phyloP scores from a whole-genome alignment of 2,888 invertebrate genomes.

The Cheilosia impressa region DNA sequence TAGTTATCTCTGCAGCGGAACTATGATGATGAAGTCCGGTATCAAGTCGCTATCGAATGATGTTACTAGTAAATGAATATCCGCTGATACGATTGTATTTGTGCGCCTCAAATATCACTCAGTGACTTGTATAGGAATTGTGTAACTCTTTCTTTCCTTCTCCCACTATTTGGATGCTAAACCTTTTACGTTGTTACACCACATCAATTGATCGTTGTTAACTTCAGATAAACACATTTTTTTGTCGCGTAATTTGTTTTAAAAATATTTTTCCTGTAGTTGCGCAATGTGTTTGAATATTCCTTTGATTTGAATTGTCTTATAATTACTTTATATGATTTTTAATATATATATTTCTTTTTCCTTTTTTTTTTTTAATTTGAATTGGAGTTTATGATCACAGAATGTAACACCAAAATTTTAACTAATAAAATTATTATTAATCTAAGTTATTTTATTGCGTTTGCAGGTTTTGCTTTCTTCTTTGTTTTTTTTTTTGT shows the following conservation, averaged over 20 bases:
- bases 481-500: neutral
- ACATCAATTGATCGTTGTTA: slow-evolving; percentile 64
- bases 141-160: neutral
- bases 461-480: slow-evolving; percentile 47
- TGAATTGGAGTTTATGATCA: slow-evolving; percentile 76
- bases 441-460: slow-evolving; percentile 65
- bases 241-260: slow-evolving; percentile 20
- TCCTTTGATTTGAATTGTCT: slow-evolving; percentile 16
- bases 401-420: slow-evolving; percentile 75
- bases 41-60: slow-evolving; percentile 14
- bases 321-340: slow-evolving; percentile 6
- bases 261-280: slow-evolving; percentile 39
- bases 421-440: slow-evolving; percentile 59
- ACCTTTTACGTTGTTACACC: slow-evolving; percentile 43
- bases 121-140: neutral
- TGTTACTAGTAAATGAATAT: neutral
- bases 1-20: slow-evolving; percentile 76
- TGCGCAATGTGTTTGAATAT: slow-evolving; percentile 25
- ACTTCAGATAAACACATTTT: slow-evolving; percentile 63
- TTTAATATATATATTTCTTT: slow-evolving; percentile 42
- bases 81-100: slow-evolving; percentile 3
- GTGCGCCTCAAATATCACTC: neutral
- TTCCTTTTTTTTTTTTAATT: slow-evolving; percentile 56
- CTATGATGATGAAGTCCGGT: slow-evolving; percentile 44
- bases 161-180: slow-evolving; percentile 38